Conservation (phyloP, 1,140 invertebrate genomes). For the Hycleus phaleratus region DNA sequence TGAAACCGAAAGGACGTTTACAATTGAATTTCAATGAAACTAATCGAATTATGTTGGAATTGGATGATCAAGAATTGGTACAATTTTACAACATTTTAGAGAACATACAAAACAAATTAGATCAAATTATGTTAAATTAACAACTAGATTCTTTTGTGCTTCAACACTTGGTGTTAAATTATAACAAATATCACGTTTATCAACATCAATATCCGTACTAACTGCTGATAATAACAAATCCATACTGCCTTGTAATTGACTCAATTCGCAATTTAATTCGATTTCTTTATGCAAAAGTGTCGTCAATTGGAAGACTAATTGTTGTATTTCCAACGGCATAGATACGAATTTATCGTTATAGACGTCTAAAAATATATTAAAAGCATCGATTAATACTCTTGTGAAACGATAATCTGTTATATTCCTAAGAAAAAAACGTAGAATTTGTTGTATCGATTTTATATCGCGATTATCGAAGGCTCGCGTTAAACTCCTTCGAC, state of each 20-base stretch:
- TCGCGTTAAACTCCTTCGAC: constrained; percentile 61
- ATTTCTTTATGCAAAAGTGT: constrained; percentile 59
- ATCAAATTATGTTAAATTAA: constrained; percentile 46
- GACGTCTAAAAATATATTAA: constrained; percentile 64
- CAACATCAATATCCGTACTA: constrained; percentile 29
- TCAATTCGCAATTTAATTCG: constrained; percentile 51
- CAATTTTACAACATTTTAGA: no score
- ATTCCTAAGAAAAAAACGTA: constrained; percentile 71
- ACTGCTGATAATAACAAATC: constrained; percentile 58
- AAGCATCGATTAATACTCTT: constrained; percentile 62
- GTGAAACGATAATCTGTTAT: constrained; percentile 68
- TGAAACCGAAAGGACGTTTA: no score
- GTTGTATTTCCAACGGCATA: constrained; percentile 49
- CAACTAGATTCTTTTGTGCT: constrained; percentile 53
- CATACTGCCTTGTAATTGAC: constrained; percentile 60
- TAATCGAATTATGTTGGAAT: no score
- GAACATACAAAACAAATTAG: no score
- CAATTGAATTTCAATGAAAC: no score
- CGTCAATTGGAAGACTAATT: constrained; percentile 52
- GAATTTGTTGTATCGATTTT: constrained; percentile 54
- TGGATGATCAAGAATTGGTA: no score
- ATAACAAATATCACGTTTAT: constrained; percentile 37
- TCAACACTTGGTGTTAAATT: constrained; percentile 48
- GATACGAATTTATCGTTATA: constrained; percentile 54
- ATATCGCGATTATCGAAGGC: constrained; percentile 63